These are phyloP conservation scores for Shinisaurus crocodilurus DNA, from an alignment of 2,113 vertebrate genomes.

Conservation along the genomic window DNA sequence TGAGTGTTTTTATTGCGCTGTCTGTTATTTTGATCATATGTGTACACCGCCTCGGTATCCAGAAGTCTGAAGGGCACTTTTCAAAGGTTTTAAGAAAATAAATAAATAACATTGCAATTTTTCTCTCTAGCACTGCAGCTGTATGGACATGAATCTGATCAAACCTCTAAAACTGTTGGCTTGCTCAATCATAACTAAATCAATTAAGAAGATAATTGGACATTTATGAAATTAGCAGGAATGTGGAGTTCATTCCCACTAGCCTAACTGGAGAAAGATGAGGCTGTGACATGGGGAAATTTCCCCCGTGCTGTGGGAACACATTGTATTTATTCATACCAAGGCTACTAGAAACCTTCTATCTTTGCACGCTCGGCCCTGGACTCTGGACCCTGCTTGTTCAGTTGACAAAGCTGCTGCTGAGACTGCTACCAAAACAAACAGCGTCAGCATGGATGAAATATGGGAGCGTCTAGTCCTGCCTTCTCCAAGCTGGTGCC, in stretches of 20 bases:
- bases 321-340: neutral
- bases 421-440: neutral
- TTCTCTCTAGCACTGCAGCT: neutral
- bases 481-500: too few species aligned
- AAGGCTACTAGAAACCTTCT: neutral
- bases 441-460: neutral
- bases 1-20: too few species aligned
- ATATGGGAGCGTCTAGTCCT: neutral
- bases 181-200: neutral
- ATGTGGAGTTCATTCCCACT: neutral
- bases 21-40: too few species aligned
- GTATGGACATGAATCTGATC: neutral
- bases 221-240: neutral
- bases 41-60: too few species aligned
- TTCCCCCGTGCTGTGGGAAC: neutral
- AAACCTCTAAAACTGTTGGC: neutral
- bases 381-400: neutral
- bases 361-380: neutral
- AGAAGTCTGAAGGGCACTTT: too few species aligned
- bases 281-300: too few species aligned
- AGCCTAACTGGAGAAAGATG: neutral
- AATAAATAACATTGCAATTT: neutral
- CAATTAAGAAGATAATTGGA: neutral
- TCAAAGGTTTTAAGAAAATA: too few species aligned
- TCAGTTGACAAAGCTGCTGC: neutral